Percentiles rank a stretch among this genome's conserved stretches.
These are phyloP conservation scores for Tineola bisselliella DNA, from an alignment of 2,888 invertebrate genomes.

Conservation along the genomic window DNA sequence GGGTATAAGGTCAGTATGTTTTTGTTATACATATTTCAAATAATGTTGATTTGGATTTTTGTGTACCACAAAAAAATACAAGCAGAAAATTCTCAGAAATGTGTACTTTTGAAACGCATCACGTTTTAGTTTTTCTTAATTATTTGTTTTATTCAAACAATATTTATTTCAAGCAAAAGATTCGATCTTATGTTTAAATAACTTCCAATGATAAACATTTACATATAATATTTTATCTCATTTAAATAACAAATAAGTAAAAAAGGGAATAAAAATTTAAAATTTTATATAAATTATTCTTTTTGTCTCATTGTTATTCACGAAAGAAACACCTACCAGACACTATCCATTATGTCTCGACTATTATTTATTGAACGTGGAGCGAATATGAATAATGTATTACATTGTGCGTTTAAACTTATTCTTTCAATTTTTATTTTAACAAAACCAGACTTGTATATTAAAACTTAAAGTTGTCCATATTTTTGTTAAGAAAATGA, in stretches of 20 bases:
- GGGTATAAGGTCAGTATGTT: conserved; percentile 75
- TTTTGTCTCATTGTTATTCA: conserved; percentile 1
- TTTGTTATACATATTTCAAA: too few relatives aligned
- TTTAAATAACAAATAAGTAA: neutral
- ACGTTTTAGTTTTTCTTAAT: too few relatives aligned
- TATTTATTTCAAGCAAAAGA: too few relatives aligned
- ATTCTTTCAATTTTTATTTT: neutral
- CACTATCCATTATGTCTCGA: conserved; percentile 2
- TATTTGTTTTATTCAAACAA: too few relatives aligned
- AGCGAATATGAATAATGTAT: neutral
- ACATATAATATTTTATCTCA: neutral
- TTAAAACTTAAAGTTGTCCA: neutral
- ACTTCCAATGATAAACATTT: too few relatives aligned
- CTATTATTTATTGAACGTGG: neutral
- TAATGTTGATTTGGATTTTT: too few relatives aligned
- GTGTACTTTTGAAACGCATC: too few relatives aligned
- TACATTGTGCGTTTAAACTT: neutral
- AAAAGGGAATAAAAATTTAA: too few relatives aligned
- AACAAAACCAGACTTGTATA: neutral
- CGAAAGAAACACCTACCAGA: neutral
- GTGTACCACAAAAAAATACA: too few relatives aligned
- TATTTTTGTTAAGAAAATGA: neutral
- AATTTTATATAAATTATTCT: too few relatives aligned
- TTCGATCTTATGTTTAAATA: too few relatives aligned
- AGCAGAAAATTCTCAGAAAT: too few relatives aligned